Evolutionary conservation across 2,113 vertebrate species (phyloP).

Genomic region (Datnioides undecimradiatus): DNA sequence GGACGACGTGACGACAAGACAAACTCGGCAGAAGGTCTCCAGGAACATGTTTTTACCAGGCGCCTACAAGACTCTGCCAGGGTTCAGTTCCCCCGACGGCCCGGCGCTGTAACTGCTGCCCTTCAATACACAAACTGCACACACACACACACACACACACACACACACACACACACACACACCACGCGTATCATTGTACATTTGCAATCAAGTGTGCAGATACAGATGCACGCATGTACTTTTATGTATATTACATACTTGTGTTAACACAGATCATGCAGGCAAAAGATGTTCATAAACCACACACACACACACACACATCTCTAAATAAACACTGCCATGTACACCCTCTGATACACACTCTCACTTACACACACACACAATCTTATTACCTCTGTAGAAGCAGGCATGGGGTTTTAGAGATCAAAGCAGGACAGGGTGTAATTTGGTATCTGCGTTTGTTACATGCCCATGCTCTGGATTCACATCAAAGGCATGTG

Average conservation of each 20-base stretch:
- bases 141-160: slow-evolving; percentile 17
- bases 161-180: slow-evolving; percentile 7
- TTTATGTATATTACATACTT: slow-evolving; percentile 1
- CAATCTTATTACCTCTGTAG: slow-evolving; percentile 66
- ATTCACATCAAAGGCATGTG: slow-evolving; percentile 79
- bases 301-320: slow-evolving; percentile 6
- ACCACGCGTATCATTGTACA: neutral
- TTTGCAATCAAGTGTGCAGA: slow-evolving; percentile 39
- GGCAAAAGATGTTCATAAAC: slow-evolving; percentile 36
- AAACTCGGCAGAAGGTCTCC: slow-evolving; percentile 72
- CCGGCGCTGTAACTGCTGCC: slow-evolving; percentile 36
- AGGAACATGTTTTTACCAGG: slow-evolving; percentile 80
- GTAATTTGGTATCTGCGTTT: slow-evolving; percentile 82
- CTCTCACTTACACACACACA: slow-evolving; percentile 40
- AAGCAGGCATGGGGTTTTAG: slow-evolving; percentile 65
- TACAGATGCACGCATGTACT: neutral
- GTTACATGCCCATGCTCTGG: slow-evolving; percentile 79
- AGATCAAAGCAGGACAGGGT: slow-evolving; percentile 81
- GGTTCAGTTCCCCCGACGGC: slow-evolving; percentile 64
- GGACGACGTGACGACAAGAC: slow-evolving; percentile 80
- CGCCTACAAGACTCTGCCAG: slow-evolving; percentile 65
- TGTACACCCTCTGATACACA: slow-evolving; percentile 16
- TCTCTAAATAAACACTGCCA: slow-evolving; percentile 32
- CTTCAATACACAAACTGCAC: slow-evolving; percentile 30
- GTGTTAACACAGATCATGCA: slow-evolving; percentile 23